A percentile compares a stretch with the other conserved stretches of the same genome.
These are phyloP conservation scores for Tachystola acroxantha DNA, from an alignment of 2,888 invertebrate genomes.

Conservation along the genomic window DNA sequence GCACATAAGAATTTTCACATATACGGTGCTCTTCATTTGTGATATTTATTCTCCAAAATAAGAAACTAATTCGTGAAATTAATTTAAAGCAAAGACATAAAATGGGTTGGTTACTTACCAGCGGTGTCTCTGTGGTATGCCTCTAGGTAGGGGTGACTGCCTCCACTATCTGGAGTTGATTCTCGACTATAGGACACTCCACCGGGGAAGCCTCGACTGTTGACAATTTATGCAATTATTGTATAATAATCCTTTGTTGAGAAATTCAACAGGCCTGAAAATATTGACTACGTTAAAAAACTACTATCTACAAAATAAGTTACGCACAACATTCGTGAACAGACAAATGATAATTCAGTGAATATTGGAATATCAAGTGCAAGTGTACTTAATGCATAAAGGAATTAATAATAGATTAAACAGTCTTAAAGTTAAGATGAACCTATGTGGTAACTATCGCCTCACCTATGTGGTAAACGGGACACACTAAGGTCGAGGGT, in stretches of 20 bases:
- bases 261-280: too few relatives aligned
- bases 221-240: constrained; percentile 23
- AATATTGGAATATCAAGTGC: constrained; percentile 3
- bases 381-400: constrained; percentile 1
- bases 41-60: too few relatives aligned
- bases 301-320: constrained; percentile 12
- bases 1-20: too few relatives aligned
- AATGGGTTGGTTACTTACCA: too few relatives aligned
- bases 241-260: too few relatives aligned
- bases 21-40: too few relatives aligned
- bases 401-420: neutral
- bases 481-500: constrained; percentile 93
- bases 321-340: neutral
- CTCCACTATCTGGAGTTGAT: constrained; percentile 93
- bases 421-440: neutral
- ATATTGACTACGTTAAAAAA: too few relatives aligned
- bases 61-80: too few relatives aligned
- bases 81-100: too few relatives aligned
- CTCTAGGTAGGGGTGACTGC: constrained; percentile 90
- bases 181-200: constrained; percentile 89
- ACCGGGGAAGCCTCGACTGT: constrained; percentile 81
- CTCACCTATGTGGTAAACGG: constrained; percentile 90
- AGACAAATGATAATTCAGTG: neutral
- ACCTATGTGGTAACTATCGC: constrained; percentile 23
- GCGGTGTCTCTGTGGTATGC: constrained; percentile 89